Evolutionary conservation across 2,797 vertebrate genomes (phyloP), one percentile per base, ranked within the genome.

Genomic region (Sebastes minor): DNA sequence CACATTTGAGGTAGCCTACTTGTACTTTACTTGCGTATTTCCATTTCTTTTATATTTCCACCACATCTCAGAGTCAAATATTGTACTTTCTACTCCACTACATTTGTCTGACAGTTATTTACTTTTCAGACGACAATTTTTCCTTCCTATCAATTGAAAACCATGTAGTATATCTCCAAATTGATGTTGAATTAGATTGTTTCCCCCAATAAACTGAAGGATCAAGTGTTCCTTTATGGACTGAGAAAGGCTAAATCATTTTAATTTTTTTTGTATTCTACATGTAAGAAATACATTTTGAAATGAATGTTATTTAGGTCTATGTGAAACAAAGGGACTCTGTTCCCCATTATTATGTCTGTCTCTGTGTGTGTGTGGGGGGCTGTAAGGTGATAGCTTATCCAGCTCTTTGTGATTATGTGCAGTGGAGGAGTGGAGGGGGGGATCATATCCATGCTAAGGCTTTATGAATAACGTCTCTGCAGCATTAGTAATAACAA

Each of bases 381-480:
- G 35, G 16, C 13, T 76, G 62, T 75, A 66, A 84, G 3, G 56
- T 35, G 72, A 79, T 85, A 60, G 60, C 68, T 73, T 12, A 65
- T 10, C 12, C 72, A 74, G 80, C 81, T 80, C 55, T 73, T 77
- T 81, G 42, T 81, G 67, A 77, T 82, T 77, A 72, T 57, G 62
- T 38, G 57, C 23, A 27, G 22, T 49, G 52, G 8, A 18, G 30
- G 59, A 38, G 35, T 38, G 30, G 67, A 46, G 7, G 18, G 22
- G 57, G 49, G 78, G 38, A 74, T 82, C 32, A 80, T 79, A 84
- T 74, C 16, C 81, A 46, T 46, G 14, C 42, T 38, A 38, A 74
- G 80, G 13, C 76, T 85, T 71, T 92, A 94, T 91, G 90, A 92
- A 94, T 94, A 95, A 94, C 95, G 94, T 93, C 89, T 91, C 84